Percentiles rank a stretch among this genome's conserved stretches.
phyloP scores from a whole-genome alignment of 2,113 vertebrate species.

The Plestiodon gilberti region DNA sequence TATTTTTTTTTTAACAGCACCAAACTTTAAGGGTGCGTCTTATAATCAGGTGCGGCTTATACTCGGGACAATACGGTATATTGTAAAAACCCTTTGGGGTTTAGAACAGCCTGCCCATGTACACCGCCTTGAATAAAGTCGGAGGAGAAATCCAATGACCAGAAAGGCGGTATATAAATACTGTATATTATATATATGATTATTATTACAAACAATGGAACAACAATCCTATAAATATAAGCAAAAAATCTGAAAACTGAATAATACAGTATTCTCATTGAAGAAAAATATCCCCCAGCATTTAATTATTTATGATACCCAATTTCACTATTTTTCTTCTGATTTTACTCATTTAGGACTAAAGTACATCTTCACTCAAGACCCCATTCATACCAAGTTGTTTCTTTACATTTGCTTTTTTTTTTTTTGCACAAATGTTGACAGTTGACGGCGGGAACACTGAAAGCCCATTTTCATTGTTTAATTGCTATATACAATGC shows the following conservation, averaged over 20 bases:
- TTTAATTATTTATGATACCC: slow-evolving; percentile 40
- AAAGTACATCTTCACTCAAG: slow-evolving; percentile 67
- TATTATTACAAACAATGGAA: not conserved
- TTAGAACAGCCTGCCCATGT: no score
- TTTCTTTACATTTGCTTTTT: slow-evolving; percentile 75
- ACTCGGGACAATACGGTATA: no score
- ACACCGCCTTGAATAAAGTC: no score
- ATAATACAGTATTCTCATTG: not conserved
- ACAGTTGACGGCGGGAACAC: slow-evolving; percentile 67
- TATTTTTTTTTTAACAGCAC: no score
- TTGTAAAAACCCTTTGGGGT: no score
- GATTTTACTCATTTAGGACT: slow-evolving; percentile 62
- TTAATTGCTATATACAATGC: slow-evolving; percentile 72
- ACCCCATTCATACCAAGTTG: slow-evolving; percentile 62
- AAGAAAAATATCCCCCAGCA: not conserved
- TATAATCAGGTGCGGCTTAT: no score
- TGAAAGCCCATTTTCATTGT: slow-evolving; percentile 63
- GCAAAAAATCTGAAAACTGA: not conserved
- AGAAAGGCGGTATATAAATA: no score
- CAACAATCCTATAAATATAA: not conserved
- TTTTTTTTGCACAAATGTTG: slow-evolving; percentile 76
- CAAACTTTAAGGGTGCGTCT: no score
- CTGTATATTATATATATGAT: no score
- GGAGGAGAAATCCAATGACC: no score
- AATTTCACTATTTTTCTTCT: slow-evolving; percentile 42